Base-by-base conservation (phyloP, 2,888 invertebrate species). In the Lycocerus yunnanus region DNA sequence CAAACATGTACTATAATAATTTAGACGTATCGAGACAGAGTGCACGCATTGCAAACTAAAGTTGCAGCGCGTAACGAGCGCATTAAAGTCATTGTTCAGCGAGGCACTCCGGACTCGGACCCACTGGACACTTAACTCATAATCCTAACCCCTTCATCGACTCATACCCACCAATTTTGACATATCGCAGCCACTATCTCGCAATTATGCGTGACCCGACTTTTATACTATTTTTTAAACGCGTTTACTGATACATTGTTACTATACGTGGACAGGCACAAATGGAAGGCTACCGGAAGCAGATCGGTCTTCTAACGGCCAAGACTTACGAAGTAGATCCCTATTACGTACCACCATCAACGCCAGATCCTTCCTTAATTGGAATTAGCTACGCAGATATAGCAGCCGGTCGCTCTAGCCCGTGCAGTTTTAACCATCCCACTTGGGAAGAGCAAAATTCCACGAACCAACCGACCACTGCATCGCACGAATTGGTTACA, bases 11-110 rank as follows among this genome's bases (percentile, higher is more conserved):
- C 87, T 87, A 86, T 58, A 20, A 43, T 43, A 43, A n/a, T 85
- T 82, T 89, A 96, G 96, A 93, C 92, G 87, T 94, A 92, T 90
- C 93, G 94, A 87, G 96, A 96, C 89, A 92, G 92, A 88, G 93
- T 95, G 84, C 94, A 94, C 87, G 91, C 92, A 87, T 91, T 97
- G 86, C 95, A 96, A 88, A 93, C 93, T 89, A 95, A 95, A 91
- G 94, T 97, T 85, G 91, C 93, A 85, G 93, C 95, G 88, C 93
- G 95, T 82, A 93, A 93, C 87, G 96, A 97, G 89, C 93, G 96
- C 86, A 93, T 96, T 86, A 96, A 96, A 88, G 90, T 95, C 83
- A 90, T 97, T 85, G 91, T 94, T 87, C 94, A 95, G 90, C 93
- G 95, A 86, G 96, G 95, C 88, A 92, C 92, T 83, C 96, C 96